A percentile compares a stretch with the other conserved stretches of the same genome.
Conservation (phyloP, 2,113 vertebrate species). For the Rhipidura dahli region DNA sequence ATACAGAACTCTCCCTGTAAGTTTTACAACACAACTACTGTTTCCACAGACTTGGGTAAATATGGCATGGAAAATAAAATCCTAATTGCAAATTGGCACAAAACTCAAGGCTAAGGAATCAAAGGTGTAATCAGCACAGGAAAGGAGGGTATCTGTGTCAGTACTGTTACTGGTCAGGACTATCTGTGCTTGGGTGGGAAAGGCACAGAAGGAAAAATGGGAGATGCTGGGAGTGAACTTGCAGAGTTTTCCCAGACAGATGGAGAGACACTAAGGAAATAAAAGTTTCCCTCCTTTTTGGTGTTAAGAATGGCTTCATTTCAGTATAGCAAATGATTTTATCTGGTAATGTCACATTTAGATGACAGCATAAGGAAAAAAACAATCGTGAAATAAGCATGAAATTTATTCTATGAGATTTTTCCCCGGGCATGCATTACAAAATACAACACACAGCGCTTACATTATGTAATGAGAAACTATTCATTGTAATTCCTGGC, state of each 20-base stretch:
- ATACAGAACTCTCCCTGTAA: conserved; percentile 31
- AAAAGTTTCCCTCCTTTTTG: background rate
- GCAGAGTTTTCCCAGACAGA: conserved; percentile 16
- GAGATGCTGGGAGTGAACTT: conserved; percentile 25
- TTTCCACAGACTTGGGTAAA: conserved; percentile 27
- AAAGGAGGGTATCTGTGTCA: conserved; percentile 1
- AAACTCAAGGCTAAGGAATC: background rate
- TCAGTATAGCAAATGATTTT: background rate
- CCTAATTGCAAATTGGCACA: conserved; percentile 1
- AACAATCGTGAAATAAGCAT: background rate
- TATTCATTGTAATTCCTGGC: conserved; percentile 13
- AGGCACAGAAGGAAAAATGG: background rate
- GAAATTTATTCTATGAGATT: conserved; percentile 35
- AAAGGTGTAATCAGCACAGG: conserved; percentile 25
- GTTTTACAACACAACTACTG: conserved; percentile 33
- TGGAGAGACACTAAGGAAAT: background rate
- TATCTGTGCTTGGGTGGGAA: conserved; percentile 18
- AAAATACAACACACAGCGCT: background rate
- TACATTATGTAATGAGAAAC: conserved; percentile 8
- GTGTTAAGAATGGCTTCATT: background rate
- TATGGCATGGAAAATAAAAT: conserved; percentile 17
- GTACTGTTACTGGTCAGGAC: background rate
- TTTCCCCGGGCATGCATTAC: conserved; percentile 7
- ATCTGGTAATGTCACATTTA: background rate
- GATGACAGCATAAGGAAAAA: background rate